Percentiles rank a stretch among this genome's conserved stretches.
Conservation (phyloP, 2,888 invertebrate species). For the Amphimallon solstitiale region DNA sequence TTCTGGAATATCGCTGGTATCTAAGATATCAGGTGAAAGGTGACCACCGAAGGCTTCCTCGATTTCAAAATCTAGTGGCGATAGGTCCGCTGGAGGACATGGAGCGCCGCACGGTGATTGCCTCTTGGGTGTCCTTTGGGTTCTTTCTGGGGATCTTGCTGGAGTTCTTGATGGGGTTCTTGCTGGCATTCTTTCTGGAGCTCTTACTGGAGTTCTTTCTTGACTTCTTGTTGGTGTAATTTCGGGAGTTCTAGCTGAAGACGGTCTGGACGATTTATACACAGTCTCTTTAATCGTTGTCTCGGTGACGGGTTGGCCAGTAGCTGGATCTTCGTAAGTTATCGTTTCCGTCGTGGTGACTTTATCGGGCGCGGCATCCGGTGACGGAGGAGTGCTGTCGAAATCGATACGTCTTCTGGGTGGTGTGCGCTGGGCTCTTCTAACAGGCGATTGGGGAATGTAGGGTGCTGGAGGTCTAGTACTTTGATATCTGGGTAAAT, state of each 20-base stretch:
- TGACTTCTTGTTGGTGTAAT: conserved; percentile 5
- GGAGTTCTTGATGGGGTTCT: conserved; percentile 4
- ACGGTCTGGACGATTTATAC: background rate
- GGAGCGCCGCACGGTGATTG: background rate
- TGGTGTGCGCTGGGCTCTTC: background rate
- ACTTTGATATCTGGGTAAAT: background rate
- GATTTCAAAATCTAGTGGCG: conserved; percentile 24
- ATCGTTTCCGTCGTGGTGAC: conserved; percentile 24
- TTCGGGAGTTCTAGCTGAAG: background rate
- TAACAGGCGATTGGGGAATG: background rate
- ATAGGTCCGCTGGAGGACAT: conserved; percentile 4
- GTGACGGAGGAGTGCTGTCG: conserved; percentile 7
- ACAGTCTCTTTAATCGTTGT: conserved; percentile 16
- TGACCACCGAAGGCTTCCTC: conserved; percentile 34
- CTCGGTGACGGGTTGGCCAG: conserved; percentile 13
- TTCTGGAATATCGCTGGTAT: conserved; percentile 42
- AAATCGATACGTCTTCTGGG: conserved; percentile 11
- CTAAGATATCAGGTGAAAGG: conserved; percentile 31
- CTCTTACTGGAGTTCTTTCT: no score
- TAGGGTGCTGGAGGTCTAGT: background rate
- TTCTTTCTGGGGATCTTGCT: conserved; percentile 1
- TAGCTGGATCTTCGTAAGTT: conserved; percentile 13
- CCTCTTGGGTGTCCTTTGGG: background rate
- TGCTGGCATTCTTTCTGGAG: no score
- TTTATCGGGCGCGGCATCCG: conserved; percentile 1